Percentiles rank a stretch among this genome's conserved stretches.
Conservation (phyloP, 2,113 vertebrate species). For the Orthochromis malagaraziensis region DNA sequence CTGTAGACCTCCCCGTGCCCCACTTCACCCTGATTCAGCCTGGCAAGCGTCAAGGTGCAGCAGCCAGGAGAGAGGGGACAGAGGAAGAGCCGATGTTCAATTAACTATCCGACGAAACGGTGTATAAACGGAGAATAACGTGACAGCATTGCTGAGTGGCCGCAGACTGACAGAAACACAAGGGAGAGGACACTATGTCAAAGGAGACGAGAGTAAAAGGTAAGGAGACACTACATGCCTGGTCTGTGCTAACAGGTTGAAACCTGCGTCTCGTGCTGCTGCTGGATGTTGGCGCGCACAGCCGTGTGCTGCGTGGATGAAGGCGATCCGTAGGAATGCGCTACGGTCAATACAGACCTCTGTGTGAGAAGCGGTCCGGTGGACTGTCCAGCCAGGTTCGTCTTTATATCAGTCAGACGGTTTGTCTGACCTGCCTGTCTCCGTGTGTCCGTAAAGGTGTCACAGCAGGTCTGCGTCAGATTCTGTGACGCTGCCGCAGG, state of each 20-base stretch:
- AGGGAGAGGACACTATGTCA: slow-evolving; percentile 63
- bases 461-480: not conserved
- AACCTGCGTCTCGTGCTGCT: not conserved
- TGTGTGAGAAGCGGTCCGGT: not conserved
- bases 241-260: slow-evolving; percentile 57
- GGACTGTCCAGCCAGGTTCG: not conserved
- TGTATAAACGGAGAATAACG: not conserved
- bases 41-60: slow-evolving; percentile 44
- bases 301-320: slow-evolving; percentile 1
- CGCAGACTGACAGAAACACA: not conserved
- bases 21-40: not conserved
- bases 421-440: not conserved
- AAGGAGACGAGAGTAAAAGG: slow-evolving; percentile 66
- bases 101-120: slow-evolving; percentile 17
- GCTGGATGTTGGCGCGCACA: slow-evolving; percentile 9
- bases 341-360: not conserved
- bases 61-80: not conserved
- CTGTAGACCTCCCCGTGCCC: not conserved
- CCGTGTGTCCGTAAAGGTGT: not conserved
- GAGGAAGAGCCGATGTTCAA: slow-evolving; percentile 6
- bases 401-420: not conserved
- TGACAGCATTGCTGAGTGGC: not conserved
- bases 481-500: not conserved
- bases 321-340: slow-evolving; percentile 64
- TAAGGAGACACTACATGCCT: slow-evolving; percentile 18